phyloP scores from a whole-genome alignment of 30 jellyfish, hydroid and myxozoan genomes.

The Calvadosia cruxmelitensis region DNA sequence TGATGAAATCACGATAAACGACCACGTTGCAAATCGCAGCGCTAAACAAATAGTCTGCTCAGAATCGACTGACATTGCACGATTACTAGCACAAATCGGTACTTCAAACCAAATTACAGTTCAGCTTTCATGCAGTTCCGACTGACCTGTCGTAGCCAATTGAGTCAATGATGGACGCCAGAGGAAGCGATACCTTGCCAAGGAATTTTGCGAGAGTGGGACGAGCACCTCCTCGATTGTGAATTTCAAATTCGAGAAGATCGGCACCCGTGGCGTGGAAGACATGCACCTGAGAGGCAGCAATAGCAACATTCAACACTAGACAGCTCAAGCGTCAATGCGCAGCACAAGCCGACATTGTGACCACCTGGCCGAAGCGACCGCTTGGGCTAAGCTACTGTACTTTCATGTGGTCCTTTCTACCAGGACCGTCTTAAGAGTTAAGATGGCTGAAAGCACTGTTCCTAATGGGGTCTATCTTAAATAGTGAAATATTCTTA shows the following conservation, averaged over 20 bases:
- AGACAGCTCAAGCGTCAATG: too few species aligned
- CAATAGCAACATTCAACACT: too few species aligned
- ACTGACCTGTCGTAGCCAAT: slow-evolving; percentile 82
- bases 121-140: too few species aligned
- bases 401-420: not conserved
- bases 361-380: not conserved
- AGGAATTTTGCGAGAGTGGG: slow-evolving; percentile 62
- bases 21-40: too few species aligned
- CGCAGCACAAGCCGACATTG: not conserved
- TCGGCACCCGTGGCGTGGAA: slow-evolving; percentile 94
- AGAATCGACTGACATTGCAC: too few species aligned
- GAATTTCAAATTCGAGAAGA: slow-evolving; percentile 76
- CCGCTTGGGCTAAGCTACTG: not conserved
- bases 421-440: not conserved
- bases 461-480: not conserved
- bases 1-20: too few species aligned
- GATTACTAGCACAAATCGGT: too few species aligned
- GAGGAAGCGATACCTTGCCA: slow-evolving; percentile 81
- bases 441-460: not conserved
- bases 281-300: slow-evolving; percentile 63
- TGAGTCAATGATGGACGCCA: slow-evolving; percentile 74
- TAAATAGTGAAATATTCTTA: too few species aligned
- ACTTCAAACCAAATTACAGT: too few species aligned
- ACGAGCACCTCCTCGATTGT: slow-evolving; percentile 67
- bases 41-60: too few species aligned